A percentile compares a stretch with the other conserved stretches of the same genome.
phyloP scores from a whole-genome alignment of 2,113 vertebrate species.

The Rallus limicola region DNA sequence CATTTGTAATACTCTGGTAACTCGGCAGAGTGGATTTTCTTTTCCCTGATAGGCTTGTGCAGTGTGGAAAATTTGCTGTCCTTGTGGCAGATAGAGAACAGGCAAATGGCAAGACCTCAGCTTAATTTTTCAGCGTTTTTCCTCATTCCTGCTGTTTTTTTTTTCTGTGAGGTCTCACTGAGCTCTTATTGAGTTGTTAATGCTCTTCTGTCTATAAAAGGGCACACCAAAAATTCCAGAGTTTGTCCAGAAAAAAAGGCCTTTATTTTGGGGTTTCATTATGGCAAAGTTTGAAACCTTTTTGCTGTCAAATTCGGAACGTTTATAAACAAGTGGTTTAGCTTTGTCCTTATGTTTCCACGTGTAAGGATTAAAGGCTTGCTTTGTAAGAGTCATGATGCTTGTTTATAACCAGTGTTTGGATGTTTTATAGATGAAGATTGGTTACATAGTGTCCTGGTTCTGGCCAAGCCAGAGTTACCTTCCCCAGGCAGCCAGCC shows the following conservation, averaged over 20 bases:
- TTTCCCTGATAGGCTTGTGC: not conserved
- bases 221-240: not conserved
- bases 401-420: not conserved
- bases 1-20: conserved; percentile 18
- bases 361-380: not conserved
- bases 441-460: not conserved
- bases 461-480: too few relatives aligned
- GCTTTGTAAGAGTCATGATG: not conserved
- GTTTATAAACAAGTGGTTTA: not conserved
- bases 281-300: not conserved
- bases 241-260: not conserved
- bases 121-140: conserved; percentile 10
- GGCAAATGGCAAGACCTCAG: not conserved
- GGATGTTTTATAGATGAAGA: not conserved
- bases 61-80: not conserved
- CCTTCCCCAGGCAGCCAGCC: too few relatives aligned
- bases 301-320: not conserved
- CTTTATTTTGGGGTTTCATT: not conserved
- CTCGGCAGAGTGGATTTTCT: not conserved
- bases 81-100: not conserved
- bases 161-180: not conserved
- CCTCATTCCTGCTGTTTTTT: not conserved
- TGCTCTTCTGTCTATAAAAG: not conserved
- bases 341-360: not conserved
- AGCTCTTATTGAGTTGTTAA: not conserved